A percentile compares a stretch with the other conserved stretches of the same genome.
Conservation (phyloP, 2,797 vertebrate genomes). For the Poeciliopsis paucimaculata region DNA sequence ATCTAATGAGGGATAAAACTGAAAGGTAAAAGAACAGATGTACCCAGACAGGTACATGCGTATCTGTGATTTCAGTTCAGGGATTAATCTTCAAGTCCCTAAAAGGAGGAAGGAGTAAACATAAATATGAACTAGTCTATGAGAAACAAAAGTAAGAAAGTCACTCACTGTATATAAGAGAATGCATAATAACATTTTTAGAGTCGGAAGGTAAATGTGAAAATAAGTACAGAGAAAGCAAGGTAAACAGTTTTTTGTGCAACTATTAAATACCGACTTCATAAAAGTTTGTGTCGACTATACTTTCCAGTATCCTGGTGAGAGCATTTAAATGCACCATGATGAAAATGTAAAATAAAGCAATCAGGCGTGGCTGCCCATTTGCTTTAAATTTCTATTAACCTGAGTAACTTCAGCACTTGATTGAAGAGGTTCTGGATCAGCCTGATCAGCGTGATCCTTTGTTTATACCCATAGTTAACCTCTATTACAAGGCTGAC, state of each 20-base stretch:
- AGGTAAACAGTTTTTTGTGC: slow-evolving; percentile 56
- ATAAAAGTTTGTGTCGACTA: neutral
- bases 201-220: slow-evolving; percentile 52
- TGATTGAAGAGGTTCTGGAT: slow-evolving; percentile 56
- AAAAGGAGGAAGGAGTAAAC: slow-evolving; percentile 42
- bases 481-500: slow-evolving; percentile 72
- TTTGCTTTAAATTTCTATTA: slow-evolving; percentile 70
- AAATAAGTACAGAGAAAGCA: slow-evolving; percentile 34
- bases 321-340: slow-evolving; percentile 46
- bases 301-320: slow-evolving; percentile 4
- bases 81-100: slow-evolving; percentile 26
- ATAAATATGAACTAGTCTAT: slow-evolving; percentile 45
- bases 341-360: slow-evolving; percentile 46
- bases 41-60: slow-evolving; percentile 24
- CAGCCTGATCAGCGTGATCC: slow-evolving; percentile 30
- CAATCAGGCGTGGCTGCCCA: slow-evolving; percentile 19
- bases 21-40: neutral
- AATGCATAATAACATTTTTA: slow-evolving; percentile 65
- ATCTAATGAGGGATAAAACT: neutral
- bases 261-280: slow-evolving; percentile 26
- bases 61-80: slow-evolving; percentile 18
- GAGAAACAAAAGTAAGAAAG: slow-evolving; percentile 39
- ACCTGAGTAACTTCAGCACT: slow-evolving; percentile 42
- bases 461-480: slow-evolving; percentile 69
- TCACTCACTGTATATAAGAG: slow-evolving; percentile 59